Evolutionary conservation across 2,888 invertebrate genomes (phyloP).

Genomic region (Pycnomerus fuliginosus): DNA sequence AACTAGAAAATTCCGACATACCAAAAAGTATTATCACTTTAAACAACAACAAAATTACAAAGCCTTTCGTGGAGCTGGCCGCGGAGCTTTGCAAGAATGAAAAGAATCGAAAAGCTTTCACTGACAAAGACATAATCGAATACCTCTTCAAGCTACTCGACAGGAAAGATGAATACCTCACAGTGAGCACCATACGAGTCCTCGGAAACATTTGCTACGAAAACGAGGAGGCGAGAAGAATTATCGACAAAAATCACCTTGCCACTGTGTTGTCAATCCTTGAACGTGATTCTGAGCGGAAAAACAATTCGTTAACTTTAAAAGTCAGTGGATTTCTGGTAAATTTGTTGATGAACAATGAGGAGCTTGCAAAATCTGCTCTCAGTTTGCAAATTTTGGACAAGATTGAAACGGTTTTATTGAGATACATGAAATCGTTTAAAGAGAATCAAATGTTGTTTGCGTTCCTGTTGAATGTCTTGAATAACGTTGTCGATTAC

Average conservation of each 20-base stretch:
- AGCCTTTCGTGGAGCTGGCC: conserved; percentile 67
- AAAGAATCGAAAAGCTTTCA: conserved; percentile 69
- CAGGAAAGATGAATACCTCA: conserved; percentile 55
- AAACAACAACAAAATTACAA: conserved; percentile 56
- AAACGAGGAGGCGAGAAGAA: conserved; percentile 68
- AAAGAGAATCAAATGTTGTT: conserved; percentile 60
- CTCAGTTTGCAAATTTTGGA: conserved; percentile 59
- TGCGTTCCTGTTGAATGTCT: conserved; percentile 58
- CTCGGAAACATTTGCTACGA: conserved; percentile 88
- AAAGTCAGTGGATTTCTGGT: conserved; percentile 74
- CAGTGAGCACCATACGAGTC: conserved; percentile 78
- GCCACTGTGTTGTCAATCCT: conserved; percentile 40
- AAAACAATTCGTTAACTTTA: conserved; percentile 47
- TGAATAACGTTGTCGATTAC: conserved; percentile 65
- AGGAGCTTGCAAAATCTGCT: conserved; percentile 62
- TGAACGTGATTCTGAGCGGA: conserved; percentile 31
- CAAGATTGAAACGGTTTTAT: conserved; percentile 57
- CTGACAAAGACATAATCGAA: conserved; percentile 61
- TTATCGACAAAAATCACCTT: conserved; percentile 49
- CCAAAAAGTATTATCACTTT: conserved; percentile 38
- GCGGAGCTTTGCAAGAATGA: conserved; percentile 83
- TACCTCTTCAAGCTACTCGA: conserved; percentile 60
- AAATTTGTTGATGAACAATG: conserved; percentile 77
- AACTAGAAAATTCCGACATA: conserved; percentile 54
- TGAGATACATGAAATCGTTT: conserved; percentile 53